phyloP scores from a whole-genome alignment of 2,113 vertebrate species.

The Mungos mungo region DNA sequence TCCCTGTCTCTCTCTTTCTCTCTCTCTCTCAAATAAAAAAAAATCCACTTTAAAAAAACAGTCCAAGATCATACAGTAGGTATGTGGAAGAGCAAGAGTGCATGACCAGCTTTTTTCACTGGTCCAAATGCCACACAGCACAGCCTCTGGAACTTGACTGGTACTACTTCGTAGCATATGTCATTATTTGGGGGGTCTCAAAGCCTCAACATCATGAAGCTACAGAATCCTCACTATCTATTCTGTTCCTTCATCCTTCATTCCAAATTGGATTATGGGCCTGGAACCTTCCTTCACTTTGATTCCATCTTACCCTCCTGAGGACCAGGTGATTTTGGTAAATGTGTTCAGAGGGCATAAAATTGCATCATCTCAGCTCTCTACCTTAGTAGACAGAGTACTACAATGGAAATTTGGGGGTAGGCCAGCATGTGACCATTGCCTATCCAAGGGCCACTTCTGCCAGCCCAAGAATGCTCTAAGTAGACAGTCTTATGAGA shows the following conservation, averaged over 20 bases:
- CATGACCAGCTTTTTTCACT: background rate
- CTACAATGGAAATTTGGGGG: background rate
- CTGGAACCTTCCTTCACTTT: background rate
- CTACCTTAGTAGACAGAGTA: background rate
- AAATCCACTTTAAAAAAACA: background rate
- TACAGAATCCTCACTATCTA: background rate
- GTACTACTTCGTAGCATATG: background rate
- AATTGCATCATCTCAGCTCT: background rate
- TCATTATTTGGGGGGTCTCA: background rate
- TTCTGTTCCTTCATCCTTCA: background rate
- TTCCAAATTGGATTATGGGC: background rate
- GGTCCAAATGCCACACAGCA: rapidly evolving
- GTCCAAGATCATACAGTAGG: background rate
- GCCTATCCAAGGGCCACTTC: background rate
- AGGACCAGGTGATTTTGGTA: background rate
- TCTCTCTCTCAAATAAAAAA: no score
- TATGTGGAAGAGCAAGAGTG: background rate
- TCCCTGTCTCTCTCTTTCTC: no score
- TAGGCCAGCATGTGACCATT: background rate
- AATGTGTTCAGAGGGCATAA: background rate
- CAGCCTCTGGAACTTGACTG: no score
- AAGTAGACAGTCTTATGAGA: background rate
- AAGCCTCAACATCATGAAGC: background rate
- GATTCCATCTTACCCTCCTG: background rate
- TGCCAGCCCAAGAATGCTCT: background rate